Base-by-base conservation (phyloP, 2,888 invertebrate genomes). In the Cantharis flavilabris region DNA sequence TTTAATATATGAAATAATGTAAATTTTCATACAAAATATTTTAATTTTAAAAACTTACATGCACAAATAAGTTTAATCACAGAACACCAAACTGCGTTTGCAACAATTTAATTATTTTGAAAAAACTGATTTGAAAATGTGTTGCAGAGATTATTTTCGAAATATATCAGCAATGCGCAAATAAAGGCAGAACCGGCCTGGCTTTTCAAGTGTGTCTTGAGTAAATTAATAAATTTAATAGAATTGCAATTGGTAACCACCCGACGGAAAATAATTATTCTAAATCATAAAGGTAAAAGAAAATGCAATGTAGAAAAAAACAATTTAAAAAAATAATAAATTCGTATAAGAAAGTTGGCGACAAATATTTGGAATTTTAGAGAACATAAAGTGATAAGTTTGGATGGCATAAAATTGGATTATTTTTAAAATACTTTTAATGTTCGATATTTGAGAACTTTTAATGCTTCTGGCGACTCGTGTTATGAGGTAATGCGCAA, bases 401-500 rank as follows among this genome's bases (percentile, higher is more conserved):
- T 49, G 4, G 49, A 7, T 49, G 49, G 49, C n/a, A 49, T 11
- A 49, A 49, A 49, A 49, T 49, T 49, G 49, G 49, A 49, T 49
- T 49, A 49, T 49, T 49, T 49, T 49, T 49, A 49, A 49, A 49
- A 49, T 49, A 49, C 49, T 49, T 49, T 49, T 67, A 67, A 69
- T 49, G 33, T 28, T 16, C 69, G 76, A 69, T 70, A 72, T 72
- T 72, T 70, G 72, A 76, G 73, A 77, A 71, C 69, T 75, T 71
- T 72, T 69, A 72, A 74, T 71, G 62, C 14, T 71, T 69, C 14
- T 65, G 64, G 71, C 75, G 73, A 77, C 77, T 81, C 83, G 83
- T 84, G 80, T 84, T 81, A 85, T 84, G 84, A 84, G 85, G 84
- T 83, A 84, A 85, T 83, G 81, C 80, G 80, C 81, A 83, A 82